These are phyloP conservation scores for Elaphurus davidianus DNA, from an alignment of 2,113 vertebrate species.

Conservation along the genomic window DNA sequence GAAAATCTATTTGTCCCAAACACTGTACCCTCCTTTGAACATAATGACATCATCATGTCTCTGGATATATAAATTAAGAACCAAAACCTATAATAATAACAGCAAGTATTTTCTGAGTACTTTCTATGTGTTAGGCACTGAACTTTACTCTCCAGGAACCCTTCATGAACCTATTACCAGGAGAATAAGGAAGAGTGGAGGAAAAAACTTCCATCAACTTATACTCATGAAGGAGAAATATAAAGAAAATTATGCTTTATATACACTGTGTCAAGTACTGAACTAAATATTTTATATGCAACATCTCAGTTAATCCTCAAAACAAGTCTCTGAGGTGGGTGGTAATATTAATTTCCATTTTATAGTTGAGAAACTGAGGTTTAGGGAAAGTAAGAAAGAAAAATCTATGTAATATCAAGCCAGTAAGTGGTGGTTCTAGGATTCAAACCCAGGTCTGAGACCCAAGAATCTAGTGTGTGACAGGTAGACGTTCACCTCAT, in stretches of 20 bases:
- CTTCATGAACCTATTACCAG: constrained; percentile 84
- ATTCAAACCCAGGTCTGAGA: not conserved
- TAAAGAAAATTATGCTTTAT: not conserved
- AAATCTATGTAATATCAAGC: not conserved
- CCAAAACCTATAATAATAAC: not conserved
- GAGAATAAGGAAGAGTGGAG: not conserved
- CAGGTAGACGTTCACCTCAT: not conserved
- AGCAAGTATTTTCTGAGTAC: not conserved
- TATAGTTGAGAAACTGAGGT: not conserved
- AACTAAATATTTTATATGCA: not conserved
- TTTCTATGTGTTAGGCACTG: not conserved
- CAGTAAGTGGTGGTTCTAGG: not conserved
- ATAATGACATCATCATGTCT: not conserved
- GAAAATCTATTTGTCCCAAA: not conserved
- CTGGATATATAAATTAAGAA: not conserved
- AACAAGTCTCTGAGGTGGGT: not conserved
- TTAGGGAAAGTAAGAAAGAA: not conserved
- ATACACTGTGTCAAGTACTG: not conserved
- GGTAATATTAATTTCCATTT: not conserved
- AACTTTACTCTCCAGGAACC: constrained; percentile 74
- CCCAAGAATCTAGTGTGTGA: not conserved
- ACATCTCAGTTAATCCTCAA: constrained; percentile 9
- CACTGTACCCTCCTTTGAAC: not conserved
- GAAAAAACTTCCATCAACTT: not conserved
- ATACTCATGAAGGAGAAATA: not conserved